Conservation (phyloP, 2,113 vertebrate species). For the Pardalotus punctatus region DNA sequence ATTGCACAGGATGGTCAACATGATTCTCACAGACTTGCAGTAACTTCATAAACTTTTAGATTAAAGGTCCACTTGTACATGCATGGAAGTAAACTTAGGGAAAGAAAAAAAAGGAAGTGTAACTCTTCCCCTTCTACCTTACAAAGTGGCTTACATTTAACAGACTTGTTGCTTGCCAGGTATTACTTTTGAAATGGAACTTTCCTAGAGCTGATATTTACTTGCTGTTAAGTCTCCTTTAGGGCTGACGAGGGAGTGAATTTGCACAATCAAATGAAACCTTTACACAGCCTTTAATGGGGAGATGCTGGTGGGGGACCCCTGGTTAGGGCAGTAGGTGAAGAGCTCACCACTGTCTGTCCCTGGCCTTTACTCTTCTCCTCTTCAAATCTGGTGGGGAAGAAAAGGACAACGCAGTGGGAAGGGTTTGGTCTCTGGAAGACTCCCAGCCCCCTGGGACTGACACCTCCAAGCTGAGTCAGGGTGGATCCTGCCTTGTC, state of each 20-base stretch:
- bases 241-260: neutral
- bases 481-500: neutral
- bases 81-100: neutral
- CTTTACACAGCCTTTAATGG: neutral
- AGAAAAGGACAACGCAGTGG: neutral
- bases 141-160: neutral
- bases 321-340: neutral
- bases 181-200: neutral
- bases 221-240: neutral
- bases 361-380: neutral
- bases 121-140: neutral
- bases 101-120: neutral
- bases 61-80: neutral
- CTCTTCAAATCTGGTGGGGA: neutral
- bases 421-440: neutral
- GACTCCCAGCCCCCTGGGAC: neutral
- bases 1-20: neutral
- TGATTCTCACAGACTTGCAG: neutral
- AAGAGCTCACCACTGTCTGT: neutral
- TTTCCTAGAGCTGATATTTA: neutral
- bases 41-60: neutral
- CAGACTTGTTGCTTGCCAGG: neutral
- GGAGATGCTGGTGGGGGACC: neutral
- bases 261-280: constrained; percentile 45
- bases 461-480: neutral